phyloP scores from a whole-genome alignment of 2,113 vertebrate genomes.

The Bos javanicus region DNA sequence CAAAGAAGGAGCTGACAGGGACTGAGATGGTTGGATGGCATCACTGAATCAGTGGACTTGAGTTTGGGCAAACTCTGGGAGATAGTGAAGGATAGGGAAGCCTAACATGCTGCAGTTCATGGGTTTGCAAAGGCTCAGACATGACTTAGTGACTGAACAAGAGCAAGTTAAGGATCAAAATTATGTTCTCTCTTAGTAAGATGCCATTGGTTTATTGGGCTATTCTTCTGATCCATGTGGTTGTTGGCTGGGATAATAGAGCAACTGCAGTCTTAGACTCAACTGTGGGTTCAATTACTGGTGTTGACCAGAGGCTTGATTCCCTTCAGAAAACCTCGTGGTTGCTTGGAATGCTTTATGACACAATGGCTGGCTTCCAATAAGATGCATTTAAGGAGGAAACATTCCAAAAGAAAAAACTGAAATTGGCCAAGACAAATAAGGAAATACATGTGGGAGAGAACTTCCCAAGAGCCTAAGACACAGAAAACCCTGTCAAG shows the following conservation, averaged over 20 bases:
- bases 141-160: background rate
- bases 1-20: background rate
- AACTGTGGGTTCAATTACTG: background rate
- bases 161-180: background rate
- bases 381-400: background rate
- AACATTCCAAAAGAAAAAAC: background rate
- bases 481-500: background rate
- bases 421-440: background rate
- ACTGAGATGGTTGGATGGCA: background rate
- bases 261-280: fast-evolving
- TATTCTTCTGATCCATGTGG: background rate
- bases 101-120: background rate
- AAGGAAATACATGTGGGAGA: background rate
- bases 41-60: background rate
- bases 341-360: background rate
- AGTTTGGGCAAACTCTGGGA: background rate
- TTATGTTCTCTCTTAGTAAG: background rate
- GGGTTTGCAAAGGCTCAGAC: background rate
- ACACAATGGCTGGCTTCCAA: background rate
- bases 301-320: background rate
- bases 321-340: background rate
- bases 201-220: background rate
- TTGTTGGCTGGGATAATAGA: background rate
- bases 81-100: background rate
- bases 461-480: background rate